phyloP scores from a whole-genome alignment of 2,888 invertebrate species.

The Cataglyphis cursor region DNA sequence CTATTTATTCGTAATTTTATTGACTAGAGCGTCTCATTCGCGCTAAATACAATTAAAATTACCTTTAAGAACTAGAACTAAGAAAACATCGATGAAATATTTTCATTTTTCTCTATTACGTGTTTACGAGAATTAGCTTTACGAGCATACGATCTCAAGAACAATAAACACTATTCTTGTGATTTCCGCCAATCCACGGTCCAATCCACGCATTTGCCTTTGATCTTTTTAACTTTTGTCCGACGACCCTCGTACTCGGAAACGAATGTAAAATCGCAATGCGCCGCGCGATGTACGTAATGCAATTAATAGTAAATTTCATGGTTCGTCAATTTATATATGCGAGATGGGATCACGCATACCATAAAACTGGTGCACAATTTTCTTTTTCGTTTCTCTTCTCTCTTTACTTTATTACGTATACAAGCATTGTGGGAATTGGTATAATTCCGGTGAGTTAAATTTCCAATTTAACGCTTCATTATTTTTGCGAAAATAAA shows the following conservation, averaged over 20 bases:
- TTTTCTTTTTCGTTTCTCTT: background rate
- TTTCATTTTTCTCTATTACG: background rate
- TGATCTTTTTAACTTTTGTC: conserved; percentile 44
- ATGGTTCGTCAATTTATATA: background rate
- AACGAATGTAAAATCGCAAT: conserved; percentile 14
- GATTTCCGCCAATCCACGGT: background rate
- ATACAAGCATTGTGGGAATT: conserved; percentile 8
- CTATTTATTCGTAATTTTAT: conserved; percentile 74
- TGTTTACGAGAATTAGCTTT: conserved; percentile 29
- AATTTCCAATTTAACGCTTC: background rate
- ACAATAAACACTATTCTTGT: conserved; percentile 3
- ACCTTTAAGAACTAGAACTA: conserved; percentile 74
- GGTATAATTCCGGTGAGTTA: conserved; percentile 1
- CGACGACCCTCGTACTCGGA: conserved; percentile 35
- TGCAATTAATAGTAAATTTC: conserved; percentile 5
- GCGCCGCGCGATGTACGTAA: conserved; percentile 17
- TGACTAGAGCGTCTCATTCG: conserved; percentile 76
- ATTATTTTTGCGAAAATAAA: background rate
- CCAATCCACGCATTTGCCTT: conserved; percentile 60
- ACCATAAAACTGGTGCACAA: conserved; percentile 20
- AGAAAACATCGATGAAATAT: conserved; percentile 59
- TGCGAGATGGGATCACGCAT: background rate
- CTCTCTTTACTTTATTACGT: background rate
- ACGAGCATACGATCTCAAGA: conserved; percentile 24
- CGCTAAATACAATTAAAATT: conserved; percentile 71